Percentiles rank a stretch among this genome's conserved stretches.
Evolutionary conservation across 2,113 vertebrate species (phyloP).

Genomic region (Actenoides hombroni): DNA sequence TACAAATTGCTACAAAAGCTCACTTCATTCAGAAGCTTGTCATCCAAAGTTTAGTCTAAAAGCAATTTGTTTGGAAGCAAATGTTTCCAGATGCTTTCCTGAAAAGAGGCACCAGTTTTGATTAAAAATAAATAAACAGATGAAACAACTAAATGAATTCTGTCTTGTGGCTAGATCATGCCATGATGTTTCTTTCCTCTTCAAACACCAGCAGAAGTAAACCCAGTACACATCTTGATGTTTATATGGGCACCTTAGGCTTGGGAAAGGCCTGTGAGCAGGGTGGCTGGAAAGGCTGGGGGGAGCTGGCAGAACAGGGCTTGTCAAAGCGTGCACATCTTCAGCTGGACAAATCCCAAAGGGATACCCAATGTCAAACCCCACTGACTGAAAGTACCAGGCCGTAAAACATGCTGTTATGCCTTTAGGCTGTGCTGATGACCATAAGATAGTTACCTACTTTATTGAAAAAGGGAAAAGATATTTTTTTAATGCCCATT

Average conservation of each 20-base stretch:
- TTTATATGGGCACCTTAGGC: background rate
- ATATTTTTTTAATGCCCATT: background rate
- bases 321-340: background rate
- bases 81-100: constrained; percentile 9
- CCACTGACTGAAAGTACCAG: background rate
- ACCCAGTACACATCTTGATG: background rate
- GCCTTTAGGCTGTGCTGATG: background rate
- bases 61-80: background rate
- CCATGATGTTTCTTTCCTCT: background rate
- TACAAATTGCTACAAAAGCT: background rate
- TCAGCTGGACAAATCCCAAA: background rate
- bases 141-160: background rate
- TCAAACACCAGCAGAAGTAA: background rate
- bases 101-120: background rate
- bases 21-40: background rate
- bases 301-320: background rate
- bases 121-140: background rate
- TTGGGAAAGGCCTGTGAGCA: background rate
- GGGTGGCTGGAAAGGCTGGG: background rate
- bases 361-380: background rate
- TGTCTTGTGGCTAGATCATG: background rate
- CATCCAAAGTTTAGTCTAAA: background rate
- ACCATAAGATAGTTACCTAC: background rate
- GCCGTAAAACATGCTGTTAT: background rate
- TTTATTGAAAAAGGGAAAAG: background rate